phyloP scores from a whole-genome alignment of 2,888 invertebrate genomes.

The Odontocerum albicorne region DNA sequence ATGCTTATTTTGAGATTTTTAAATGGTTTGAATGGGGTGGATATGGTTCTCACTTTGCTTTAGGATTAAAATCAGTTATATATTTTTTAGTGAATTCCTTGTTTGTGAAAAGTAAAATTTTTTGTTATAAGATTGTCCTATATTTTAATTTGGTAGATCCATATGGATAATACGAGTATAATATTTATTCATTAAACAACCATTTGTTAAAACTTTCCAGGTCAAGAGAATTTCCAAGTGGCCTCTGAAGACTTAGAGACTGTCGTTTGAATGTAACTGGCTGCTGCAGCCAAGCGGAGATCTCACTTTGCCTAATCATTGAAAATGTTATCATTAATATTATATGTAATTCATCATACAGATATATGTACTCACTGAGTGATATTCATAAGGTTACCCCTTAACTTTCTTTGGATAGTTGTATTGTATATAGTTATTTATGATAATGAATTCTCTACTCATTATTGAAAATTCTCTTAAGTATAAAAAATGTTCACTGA shows the following conservation, averaged over 20 bases:
- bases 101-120: too few species aligned
- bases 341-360: too few species aligned
- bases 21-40: too few species aligned
- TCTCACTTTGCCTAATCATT: slow-evolving; percentile 31
- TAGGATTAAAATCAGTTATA: too few species aligned
- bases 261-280: slow-evolving; percentile 46
- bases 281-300: slow-evolving; percentile 27
- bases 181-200: not conserved
- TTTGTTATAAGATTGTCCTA: too few species aligned
- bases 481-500: slow-evolving; percentile 1
- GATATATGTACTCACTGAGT: slow-evolving; percentile 29
- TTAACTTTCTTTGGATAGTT: too few species aligned
- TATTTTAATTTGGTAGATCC: too few species aligned
- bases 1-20: too few species aligned
- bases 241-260: slow-evolving; percentile 57
- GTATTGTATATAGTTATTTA: not conserved
- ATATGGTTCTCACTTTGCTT: too few species aligned
- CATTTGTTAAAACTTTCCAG: slow-evolving; percentile 41
- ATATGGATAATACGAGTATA: too few species aligned
- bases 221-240: slow-evolving; percentile 59
- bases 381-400: slow-evolving; percentile 30
- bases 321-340: too few species aligned
- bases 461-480: slow-evolving; percentile 7
- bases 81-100: too few species aligned
- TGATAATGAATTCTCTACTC: not conserved